Evolutionary conservation across 2,888 invertebrate species (phyloP), one percentile per base, ranked within the genome.

Genomic region (Drosophila barbarae): DNA sequence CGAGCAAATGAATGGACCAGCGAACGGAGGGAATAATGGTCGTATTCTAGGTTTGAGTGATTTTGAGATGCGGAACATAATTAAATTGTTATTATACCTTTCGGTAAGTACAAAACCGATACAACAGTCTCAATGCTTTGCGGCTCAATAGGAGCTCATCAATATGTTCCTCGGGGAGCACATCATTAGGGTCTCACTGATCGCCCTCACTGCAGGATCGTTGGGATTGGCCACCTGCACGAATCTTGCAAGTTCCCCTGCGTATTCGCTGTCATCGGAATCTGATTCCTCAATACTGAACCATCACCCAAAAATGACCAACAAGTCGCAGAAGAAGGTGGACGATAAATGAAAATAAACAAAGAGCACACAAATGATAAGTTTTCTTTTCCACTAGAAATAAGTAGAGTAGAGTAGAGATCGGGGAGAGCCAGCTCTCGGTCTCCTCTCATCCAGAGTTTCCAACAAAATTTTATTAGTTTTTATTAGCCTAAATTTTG

Each of bases 251-350:
- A 81, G 53, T 36, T 47, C 76, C 50, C 70, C 64, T 18, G 72
- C 75, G 67, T 71, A 57, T 47, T 26, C 38, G 60, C 65, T 70
- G 76, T 68, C 76, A 71, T 83, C 81, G 55, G 81, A 80, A 78
- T 84, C 84, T 59, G 77, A 83, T 66, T 84, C 82, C 56, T 81
- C 58, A 66, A 23, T 23, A 71, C 82, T 82, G 68, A 42, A 74
- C 42, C 44, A 59, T 54, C 61, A 74, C 60, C 69, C 51, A 56
- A 51, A 51, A 53, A 60, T 42, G n/a, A 67, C 55, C 49, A 67
- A 69, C 53, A 36, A 53, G 46, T 61, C 59, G 73, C 72, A 54
- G 42, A 44, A 46, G 47, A 59, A 66, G 47, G 64, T 73, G 28
- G 74, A 21, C 39, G 39, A 69, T 21, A 76, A 64, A 82, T 82